Percentiles rank a stretch among this genome's conserved stretches.
Evolutionary conservation across 2,797 vertebrate species (phyloP).

Genomic region (Falco biarmicus): DNA sequence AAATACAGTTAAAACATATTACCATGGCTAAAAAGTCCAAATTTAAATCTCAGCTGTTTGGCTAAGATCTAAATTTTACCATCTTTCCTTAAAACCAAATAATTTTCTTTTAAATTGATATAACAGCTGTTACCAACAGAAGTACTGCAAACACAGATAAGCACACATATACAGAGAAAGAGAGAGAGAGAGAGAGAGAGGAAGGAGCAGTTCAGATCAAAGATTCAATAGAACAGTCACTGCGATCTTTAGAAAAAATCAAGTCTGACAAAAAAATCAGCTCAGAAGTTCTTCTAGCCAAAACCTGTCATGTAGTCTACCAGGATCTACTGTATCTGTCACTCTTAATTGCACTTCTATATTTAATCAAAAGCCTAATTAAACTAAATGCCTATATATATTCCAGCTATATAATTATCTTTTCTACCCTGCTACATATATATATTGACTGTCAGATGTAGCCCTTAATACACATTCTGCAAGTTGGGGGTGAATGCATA

Average conservation of each 20-base stretch:
- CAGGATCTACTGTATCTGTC: background rate
- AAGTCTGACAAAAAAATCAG: background rate
- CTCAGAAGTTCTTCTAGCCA: background rate
- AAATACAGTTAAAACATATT: background rate
- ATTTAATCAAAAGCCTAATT: constrained; percentile 40
- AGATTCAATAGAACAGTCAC: background rate
- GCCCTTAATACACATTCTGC: background rate
- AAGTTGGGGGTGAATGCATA: background rate
- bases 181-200: background rate
- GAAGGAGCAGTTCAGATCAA: background rate
- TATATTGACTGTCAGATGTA: background rate
- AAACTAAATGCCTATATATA: background rate
- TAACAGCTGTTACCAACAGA: background rate
- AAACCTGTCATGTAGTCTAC: constrained; percentile 12
- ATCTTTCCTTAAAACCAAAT: background rate
- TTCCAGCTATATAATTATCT: background rate
- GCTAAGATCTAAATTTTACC: background rate
- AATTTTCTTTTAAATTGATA: background rate
- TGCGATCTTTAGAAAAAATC: background rate
- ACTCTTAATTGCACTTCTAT: background rate
- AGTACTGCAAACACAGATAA: background rate
- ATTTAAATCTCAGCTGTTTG: background rate
- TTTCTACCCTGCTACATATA: background rate
- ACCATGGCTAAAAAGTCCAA: background rate
- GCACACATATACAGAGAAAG: background rate